These are phyloP conservation scores for Thripadectes ignobilis DNA, from an alignment of 2,797 vertebrate species.

Conservation along the genomic window DNA sequence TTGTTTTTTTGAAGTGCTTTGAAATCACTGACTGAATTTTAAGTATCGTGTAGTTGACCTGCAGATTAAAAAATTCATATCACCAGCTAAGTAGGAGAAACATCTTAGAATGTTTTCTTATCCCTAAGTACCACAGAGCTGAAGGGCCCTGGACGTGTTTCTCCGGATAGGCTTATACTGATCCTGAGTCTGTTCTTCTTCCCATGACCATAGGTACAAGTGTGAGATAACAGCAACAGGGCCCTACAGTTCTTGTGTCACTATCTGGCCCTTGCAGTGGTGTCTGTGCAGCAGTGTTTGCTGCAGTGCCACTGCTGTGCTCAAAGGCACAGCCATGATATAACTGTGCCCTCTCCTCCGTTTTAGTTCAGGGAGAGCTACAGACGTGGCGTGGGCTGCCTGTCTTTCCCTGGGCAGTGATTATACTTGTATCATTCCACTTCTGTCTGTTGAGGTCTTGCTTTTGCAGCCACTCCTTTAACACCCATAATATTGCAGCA, in stretches of 20 bases:
- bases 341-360: background rate
- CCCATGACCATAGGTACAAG: background rate
- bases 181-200: background rate
- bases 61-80: background rate
- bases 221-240: background rate
- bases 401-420: background rate
- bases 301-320: background rate
- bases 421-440: background rate
- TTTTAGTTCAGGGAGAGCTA: background rate
- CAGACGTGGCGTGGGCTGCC: background rate
- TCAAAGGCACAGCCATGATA: background rate
- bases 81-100: background rate
- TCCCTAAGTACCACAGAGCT: background rate
- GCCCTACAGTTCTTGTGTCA: background rate
- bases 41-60: background rate
- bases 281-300: background rate
- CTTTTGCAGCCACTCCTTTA: background rate
- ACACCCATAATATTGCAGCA: fast-evolving
- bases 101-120: background rate
- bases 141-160: background rate
- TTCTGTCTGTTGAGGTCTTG: background rate
- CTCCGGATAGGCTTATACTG: background rate
- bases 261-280: background rate
- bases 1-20: background rate
- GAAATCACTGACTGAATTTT: background rate